These are phyloP conservation scores for Cylas formicarius DNA, from an alignment of 1,140 invertebrate species.

Conservation along the genomic window DNA sequence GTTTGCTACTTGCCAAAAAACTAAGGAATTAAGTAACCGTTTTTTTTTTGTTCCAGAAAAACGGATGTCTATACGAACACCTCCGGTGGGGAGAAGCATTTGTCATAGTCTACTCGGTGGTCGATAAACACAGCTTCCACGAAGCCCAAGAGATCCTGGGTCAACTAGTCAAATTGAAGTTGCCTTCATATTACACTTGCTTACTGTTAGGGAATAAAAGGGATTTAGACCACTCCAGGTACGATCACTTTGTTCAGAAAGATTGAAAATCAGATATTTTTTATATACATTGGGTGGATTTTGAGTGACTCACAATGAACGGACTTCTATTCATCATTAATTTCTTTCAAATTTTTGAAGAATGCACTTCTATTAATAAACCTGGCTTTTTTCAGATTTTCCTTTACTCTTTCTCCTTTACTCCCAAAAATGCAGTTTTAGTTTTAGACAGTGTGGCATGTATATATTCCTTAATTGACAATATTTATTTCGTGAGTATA, in stretches of 20 bases:
- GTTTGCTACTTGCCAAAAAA: too few relatives aligned
- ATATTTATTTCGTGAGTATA: too few relatives aligned
- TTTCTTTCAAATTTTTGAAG: not conserved
- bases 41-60: conserved; percentile 46
- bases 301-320: not conserved
- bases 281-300: too few relatives aligned
- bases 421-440: too few relatives aligned
- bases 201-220: conserved; percentile 75
- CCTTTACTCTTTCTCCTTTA: too few relatives aligned
- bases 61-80: conserved; percentile 66
- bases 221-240: conserved; percentile 75
- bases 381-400: too few relatives aligned
- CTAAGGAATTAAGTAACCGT: conserved; percentile 1
- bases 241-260: conserved; percentile 6
- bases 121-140: conserved; percentile 65
- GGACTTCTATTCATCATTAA: not conserved
- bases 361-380: too few relatives aligned
- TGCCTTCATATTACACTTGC: conserved; percentile 63
- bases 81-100: conserved; percentile 78
- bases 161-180: conserved; percentile 57
- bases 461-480: too few relatives aligned
- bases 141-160: conserved; percentile 67
- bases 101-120: conserved; percentile 78
- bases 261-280: not conserved
- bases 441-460: too few relatives aligned